phyloP scores from a whole-genome alignment of 2,113 vertebrate genomes.

The Pteropus alecto region DNA sequence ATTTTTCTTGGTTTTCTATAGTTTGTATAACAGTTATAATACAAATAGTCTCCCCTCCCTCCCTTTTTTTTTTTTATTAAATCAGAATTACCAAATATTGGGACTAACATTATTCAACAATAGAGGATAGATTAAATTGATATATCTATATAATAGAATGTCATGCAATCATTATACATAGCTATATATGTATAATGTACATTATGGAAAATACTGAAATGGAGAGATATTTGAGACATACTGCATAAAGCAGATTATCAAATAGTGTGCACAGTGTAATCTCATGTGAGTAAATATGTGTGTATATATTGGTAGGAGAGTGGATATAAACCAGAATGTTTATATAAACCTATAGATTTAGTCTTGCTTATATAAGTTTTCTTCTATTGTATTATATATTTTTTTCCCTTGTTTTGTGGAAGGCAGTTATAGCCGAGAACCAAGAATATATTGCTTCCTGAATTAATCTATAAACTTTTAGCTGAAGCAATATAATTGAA shows the following conservation, averaged over 20 bases:
- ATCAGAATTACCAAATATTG: conserved; percentile 6
- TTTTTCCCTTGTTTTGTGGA: neutral
- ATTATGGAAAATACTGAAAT: neutral
- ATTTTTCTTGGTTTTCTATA: neutral
- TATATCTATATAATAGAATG: neutral
- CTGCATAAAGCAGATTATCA: neutral
- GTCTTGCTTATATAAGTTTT: neutral
- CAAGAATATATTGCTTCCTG: neutral
- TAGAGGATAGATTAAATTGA: neutral
- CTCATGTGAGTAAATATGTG: neutral
- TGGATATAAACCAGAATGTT: neutral
- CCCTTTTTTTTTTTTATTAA: neutral
- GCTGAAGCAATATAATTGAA: neutral
- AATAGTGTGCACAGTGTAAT: neutral
- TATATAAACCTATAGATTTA: neutral
- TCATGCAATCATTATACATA: neutral
- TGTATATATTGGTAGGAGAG: neutral
- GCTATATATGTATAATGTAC: neutral
- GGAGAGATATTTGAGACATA: neutral
- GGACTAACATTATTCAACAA: neutral
- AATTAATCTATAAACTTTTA: neutral
- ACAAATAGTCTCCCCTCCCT: neutral
- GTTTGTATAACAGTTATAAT: neutral
- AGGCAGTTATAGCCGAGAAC: neutral
- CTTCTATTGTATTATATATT: neutral